These are phyloP conservation scores for Syndactyla subalaris DNA, from an alignment of 2,797 vertebrate species.

Conservation along the genomic window DNA sequence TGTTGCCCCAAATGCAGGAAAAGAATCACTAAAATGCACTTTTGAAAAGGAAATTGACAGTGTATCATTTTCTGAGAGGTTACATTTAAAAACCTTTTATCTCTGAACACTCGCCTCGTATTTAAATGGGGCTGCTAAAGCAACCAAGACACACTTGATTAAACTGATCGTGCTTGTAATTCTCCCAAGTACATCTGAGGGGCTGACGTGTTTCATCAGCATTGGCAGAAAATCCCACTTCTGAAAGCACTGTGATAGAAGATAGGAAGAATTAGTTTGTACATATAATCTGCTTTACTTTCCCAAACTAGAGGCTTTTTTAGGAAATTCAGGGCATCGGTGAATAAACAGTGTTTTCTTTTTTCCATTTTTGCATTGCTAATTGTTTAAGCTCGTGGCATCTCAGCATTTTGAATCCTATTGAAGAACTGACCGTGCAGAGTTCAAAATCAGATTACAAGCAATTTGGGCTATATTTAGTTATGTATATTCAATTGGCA, in stretches of 20 bases:
- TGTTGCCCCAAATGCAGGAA: not conserved
- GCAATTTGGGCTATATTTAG: slow-evolving; percentile 2
- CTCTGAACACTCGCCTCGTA: not conserved
- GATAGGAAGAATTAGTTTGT: slow-evolving; percentile 31
- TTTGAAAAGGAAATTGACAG: not conserved
- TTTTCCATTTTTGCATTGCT: not conserved
- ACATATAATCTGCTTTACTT: slow-evolving; percentile 35
- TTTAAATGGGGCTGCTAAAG: slow-evolving; percentile 3
- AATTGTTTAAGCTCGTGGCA: not conserved
- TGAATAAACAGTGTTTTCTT: not conserved
- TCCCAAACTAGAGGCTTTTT: not conserved
- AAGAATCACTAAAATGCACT: not conserved
- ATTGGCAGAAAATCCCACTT: slow-evolving; percentile 27
- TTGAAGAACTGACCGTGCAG: slow-evolving; percentile 3
- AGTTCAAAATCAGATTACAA: slow-evolving; percentile 23
- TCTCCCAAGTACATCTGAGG: not conserved
- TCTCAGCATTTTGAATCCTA: not conserved
- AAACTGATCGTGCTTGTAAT: slow-evolving; percentile 11
- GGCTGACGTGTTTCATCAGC: slow-evolving; percentile 23
- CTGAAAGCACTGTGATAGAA: not conserved
- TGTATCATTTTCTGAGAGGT: not conserved
- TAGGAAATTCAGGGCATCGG: not conserved
- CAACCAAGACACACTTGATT: not conserved
- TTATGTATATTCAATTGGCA: not conserved
- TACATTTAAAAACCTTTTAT: slow-evolving; percentile 31